Evolutionary conservation across 2,113 vertebrate species (phyloP).

Genomic region (Vanacampus margaritifer): DNA sequence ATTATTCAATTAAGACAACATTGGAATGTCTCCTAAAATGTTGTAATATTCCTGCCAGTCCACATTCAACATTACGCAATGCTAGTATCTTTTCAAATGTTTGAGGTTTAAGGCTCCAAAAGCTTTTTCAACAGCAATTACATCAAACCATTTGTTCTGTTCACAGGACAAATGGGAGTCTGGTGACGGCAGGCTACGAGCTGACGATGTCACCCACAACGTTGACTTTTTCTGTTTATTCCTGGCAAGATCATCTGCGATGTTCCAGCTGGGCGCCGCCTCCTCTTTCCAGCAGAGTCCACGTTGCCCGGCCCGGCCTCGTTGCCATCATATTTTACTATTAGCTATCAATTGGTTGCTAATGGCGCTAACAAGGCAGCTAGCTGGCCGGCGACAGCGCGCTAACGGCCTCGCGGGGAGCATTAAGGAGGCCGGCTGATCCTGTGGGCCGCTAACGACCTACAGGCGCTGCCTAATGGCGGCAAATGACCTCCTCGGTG

Average conservation of each 20-base stretch:
- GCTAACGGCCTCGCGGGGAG: constrained; percentile 80
- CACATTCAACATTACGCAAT: no score
- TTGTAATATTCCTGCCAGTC: no score
- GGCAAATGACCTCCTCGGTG: constrained; percentile 83
- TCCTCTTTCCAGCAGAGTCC: constrained; percentile 65
- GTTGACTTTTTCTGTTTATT: constrained; percentile 3
- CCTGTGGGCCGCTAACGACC: constrained; percentile 83
- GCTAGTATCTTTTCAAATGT: no score
- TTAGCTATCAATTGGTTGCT: constrained; percentile 84
- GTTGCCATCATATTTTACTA: constrained; percentile 78
- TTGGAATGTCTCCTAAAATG: no score
- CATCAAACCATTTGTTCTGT: not conserved
- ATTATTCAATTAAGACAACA: no score
- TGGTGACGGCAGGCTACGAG: no score
- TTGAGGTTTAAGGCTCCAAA: no score
- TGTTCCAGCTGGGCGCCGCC: constrained; percentile 12
- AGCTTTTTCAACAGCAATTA: no score
- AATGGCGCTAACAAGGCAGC: constrained; percentile 79
- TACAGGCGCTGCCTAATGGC: constrained; percentile 82
- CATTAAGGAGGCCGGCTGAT: constrained; percentile 81
- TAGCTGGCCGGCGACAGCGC: constrained; percentile 77
- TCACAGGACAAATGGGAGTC: not conserved
- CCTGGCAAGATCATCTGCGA: not conserved
- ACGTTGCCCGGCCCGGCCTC: constrained; percentile 68
- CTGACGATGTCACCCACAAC: not conserved